Conservation (phyloP, 2,797 vertebrate species). For the Percopsis omiscomaycus region DNA sequence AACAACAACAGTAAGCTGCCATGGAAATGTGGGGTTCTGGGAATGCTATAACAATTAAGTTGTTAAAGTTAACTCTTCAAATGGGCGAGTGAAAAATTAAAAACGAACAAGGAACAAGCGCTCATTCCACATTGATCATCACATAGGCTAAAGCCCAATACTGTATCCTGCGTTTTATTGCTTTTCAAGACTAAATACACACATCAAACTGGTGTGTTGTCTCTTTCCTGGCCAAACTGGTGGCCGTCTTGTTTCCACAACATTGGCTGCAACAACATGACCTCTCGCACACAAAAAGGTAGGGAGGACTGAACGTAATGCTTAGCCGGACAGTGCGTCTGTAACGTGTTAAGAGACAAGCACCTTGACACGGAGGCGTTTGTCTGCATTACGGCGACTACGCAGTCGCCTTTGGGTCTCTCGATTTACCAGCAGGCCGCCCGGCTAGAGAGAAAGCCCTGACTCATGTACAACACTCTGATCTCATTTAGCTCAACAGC, state of each 20-base stretch:
- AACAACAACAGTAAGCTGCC: too few relatives aligned
- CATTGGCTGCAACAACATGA: neutral
- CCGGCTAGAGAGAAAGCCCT: conserved; percentile 13
- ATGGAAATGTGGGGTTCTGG: too few relatives aligned
- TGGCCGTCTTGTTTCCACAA: neutral
- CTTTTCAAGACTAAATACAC: conserved; percentile 25
- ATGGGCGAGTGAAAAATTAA: too few relatives aligned
- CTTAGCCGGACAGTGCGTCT: neutral
- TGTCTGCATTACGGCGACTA: conserved; percentile 28
- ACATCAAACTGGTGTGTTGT: neutral
- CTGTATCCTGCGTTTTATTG: too few relatives aligned
- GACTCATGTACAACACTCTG: conserved; percentile 16
- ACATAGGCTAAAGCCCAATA: neutral
- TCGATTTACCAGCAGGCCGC: conserved; percentile 27
- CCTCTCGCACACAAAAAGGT: neutral
- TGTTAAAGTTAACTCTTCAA: too few relatives aligned
- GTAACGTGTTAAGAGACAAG: conserved; percentile 8
- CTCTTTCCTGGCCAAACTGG: neutral
- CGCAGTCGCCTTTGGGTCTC: conserved; percentile 18
- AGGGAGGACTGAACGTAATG: conserved; percentile 4
- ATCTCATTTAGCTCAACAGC: conserved; percentile 10
- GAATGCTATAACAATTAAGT: too few relatives aligned
- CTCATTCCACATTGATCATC: too few relatives aligned
- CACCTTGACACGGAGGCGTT: conserved; percentile 22
- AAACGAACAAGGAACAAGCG: too few relatives aligned